Conservation (phyloP, 1,140 invertebrate genomes). For the Laupala kohalensis region DNA sequence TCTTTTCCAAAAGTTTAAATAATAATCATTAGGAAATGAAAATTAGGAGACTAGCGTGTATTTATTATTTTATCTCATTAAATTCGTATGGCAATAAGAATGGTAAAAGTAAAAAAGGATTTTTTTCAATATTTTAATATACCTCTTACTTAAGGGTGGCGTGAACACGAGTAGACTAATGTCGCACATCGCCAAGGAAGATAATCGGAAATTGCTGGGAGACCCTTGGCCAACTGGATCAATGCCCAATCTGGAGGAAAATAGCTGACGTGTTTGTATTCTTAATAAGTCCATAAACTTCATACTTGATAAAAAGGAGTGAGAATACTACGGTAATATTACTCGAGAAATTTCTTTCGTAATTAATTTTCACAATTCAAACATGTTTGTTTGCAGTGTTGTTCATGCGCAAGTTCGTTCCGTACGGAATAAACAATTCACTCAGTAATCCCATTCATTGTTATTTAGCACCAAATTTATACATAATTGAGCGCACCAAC, state of each 20-base stretch:
- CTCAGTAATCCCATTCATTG: not conserved
- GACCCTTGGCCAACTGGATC: not conserved
- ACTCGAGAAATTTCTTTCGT: not conserved
- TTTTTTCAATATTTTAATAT: too few species aligned
- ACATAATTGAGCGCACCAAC: not conserved
- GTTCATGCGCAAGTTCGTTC: not conserved
- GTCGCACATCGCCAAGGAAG: not conserved
- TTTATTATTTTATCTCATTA: too few species aligned
- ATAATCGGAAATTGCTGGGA: not conserved
- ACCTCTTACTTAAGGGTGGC: too few species aligned
- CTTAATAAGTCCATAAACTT: not conserved
- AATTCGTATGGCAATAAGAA: too few species aligned
- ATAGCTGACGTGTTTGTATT: not conserved
- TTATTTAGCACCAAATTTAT: not conserved
- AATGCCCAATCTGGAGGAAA: not conserved
- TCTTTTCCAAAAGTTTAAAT: too few species aligned
- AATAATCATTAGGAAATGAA: too few species aligned
- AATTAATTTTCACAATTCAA: too few species aligned
- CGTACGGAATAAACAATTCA: not conserved
- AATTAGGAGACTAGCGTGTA: too few species aligned
- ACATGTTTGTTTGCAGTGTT: not conserved
- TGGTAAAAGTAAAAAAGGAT: too few species aligned
- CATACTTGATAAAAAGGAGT: not conserved
- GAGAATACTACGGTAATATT: not conserved
- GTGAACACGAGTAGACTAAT: too few species aligned